Percentiles rank a stretch among this genome's conserved stretches.
phyloP scores from a whole-genome alignment of 2,888 invertebrate species.

The Caenorhabditis doughertyi region DNA sequence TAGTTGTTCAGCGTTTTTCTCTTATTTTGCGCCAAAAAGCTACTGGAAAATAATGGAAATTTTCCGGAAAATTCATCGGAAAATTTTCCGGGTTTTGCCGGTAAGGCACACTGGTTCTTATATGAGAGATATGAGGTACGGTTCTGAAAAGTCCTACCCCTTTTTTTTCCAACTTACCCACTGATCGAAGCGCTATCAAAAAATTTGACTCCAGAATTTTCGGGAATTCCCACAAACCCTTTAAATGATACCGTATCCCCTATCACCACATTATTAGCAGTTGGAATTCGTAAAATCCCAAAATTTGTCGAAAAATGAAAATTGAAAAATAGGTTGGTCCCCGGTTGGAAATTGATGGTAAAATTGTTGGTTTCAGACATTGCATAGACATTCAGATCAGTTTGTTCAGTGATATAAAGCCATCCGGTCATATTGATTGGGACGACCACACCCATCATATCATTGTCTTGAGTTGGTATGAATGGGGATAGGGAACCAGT shows the following conservation, averaged over 20 bases:
- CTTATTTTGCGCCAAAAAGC: no score
- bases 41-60: no score
- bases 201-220: neutral
- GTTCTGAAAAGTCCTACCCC: no score
- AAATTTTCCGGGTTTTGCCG: no score
- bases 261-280: neutral
- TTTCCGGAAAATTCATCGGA: no score
- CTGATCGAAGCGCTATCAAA: constrained; percentile 2
- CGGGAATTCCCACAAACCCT: neutral
- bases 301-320: no score
- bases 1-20: no score
- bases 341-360: neutral
- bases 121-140: no score
- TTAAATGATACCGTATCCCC: neutral
- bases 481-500: constrained; percentile 11
- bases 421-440: neutral
- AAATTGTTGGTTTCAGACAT: neutral
- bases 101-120: no score
- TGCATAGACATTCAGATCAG: neutral
- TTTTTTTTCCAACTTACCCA: neutral
- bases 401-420: neutral
- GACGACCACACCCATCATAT: neutral
- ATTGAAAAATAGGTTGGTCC: neutral
- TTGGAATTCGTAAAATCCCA: no score
- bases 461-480: neutral